Evolutionary conservation across 2,888 invertebrate species (phyloP), one percentile per base, ranked within the genome.

Genomic region (Cosmorhoe ocellata): DNA sequence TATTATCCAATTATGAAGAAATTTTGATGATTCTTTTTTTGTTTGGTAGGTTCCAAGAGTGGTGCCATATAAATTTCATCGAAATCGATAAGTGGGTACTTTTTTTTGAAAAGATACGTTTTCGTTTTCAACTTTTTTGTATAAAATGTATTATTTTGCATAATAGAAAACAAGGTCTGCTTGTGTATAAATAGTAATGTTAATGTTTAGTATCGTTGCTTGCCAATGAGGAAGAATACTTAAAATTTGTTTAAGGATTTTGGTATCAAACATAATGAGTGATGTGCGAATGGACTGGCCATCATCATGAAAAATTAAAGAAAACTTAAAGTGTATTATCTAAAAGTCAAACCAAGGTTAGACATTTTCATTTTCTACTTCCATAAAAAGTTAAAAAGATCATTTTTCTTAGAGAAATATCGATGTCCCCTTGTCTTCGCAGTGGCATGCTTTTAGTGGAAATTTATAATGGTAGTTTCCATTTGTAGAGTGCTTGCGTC

Each of bases 381-480:
- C 36, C 42, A 32, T 36, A 34, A 47, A 13, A 44, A 31, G 40
- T 40, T 53, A 48, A 48, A 37, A 48, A 24, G 48, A 36, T 45
- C 48, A 48, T 53, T 59, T 67, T 66, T 64, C 65, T 56, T 64
- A 56, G 63, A 65, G 69, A 72, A 73, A 81, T 81, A 81, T 81
- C 80, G 81, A 81, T 80, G 79, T 73, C 71, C 59, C 51, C 69
- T 59, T 72, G 72, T 71, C 70, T 66, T 56, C 60, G 41, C 53
- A 57, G 65, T 74, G 84, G 82, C 86, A 84, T 64, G 77, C 83
- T 84, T 76, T 86, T 51, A 46, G 44, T 68, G 75, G 73, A 82
- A 84, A 87, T 87, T 80, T 85, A 85, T 86, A 85, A 86, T 84
- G 75, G 79, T 81, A 79, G 79, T 79, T 81, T 73, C 85, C 84